A percentile compares a stretch with the other conserved stretches of the same genome.
Conservation (phyloP, 2,797 vertebrate species). For the Chelon labrosus region DNA sequence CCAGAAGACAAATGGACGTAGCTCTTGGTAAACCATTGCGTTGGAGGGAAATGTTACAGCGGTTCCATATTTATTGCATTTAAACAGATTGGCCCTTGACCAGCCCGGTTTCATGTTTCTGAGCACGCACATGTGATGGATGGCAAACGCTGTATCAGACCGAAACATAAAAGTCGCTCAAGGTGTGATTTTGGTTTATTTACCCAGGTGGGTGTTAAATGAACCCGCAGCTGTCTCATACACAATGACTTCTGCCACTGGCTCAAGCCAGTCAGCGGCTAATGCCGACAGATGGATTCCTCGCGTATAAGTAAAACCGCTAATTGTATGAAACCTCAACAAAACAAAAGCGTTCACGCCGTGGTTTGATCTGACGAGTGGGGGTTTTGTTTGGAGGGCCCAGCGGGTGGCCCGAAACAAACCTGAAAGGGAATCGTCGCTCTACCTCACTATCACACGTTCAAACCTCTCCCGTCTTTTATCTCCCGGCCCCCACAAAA, state of each 20-base stretch:
- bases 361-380: constrained; percentile 62
- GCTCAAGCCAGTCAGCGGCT: constrained; percentile 35
- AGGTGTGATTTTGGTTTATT: not conserved
- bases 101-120: constrained; percentile 9
- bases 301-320: constrained; percentile 30
- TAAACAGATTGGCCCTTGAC: constrained; percentile 3
- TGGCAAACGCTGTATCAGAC: not conserved
- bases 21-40: constrained; percentile 46
- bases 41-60: constrained; percentile 25
- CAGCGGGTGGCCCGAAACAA: constrained; percentile 63
- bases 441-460: constrained; percentile 42
- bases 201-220: constrained; percentile 1
- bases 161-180: not conserved
- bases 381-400: constrained; percentile 53
- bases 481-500: constrained; percentile 61
- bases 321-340: constrained; percentile 51
- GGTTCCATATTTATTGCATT: constrained; percentile 27
- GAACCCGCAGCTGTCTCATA: constrained; percentile 20
- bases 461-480: constrained; percentile 43
- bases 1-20: constrained; percentile 65
- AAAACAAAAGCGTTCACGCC: constrained; percentile 34
- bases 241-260: constrained; percentile 36
- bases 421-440: constrained; percentile 56
- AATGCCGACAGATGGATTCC: constrained; percentile 38
- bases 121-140: constrained; percentile 1